phyloP scores from a whole-genome alignment of 2,113 vertebrate genomes.

The Pedionomus torquatus region DNA sequence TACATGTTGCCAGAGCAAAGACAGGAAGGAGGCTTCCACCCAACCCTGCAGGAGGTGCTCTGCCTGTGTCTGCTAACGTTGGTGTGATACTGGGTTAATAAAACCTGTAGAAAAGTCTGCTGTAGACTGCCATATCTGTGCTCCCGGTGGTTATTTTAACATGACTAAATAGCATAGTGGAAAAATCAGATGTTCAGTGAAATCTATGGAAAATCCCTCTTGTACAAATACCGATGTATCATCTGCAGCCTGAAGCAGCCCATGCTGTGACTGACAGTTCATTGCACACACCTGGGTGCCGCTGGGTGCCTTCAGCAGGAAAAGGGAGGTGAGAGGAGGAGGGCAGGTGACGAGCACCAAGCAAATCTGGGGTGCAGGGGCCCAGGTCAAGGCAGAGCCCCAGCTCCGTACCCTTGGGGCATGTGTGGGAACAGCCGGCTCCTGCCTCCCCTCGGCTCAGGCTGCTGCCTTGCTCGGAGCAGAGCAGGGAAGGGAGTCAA shows the following conservation, averaged over 20 bases:
- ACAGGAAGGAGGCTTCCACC: neutral
- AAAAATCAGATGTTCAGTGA: neutral
- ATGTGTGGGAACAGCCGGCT: neutral
- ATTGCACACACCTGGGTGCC: neutral
- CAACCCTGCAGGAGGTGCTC: neutral
- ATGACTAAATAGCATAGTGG: fast-evolving
- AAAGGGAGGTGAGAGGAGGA: neutral
- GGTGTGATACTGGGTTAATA: neutral
- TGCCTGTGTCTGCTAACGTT: neutral
- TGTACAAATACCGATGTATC: fast-evolving
- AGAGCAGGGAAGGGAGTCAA: neutral
- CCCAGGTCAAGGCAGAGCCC: neutral
- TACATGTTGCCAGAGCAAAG: neutral
- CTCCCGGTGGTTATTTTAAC: neutral
- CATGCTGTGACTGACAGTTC: fast-evolving
- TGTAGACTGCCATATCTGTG: neutral
- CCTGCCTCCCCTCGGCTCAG: neutral
- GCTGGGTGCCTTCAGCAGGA: neutral
- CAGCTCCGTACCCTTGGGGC: fast-evolving
- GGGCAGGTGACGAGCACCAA: neutral
- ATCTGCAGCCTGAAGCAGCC: neutral
- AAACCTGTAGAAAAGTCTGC: neutral
- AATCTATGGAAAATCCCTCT: fast-evolving
- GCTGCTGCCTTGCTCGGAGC: fast-evolving
- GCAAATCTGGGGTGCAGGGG: neutral